Percentiles rank a stretch among this genome's conserved stretches.
phyloP scores from a whole-genome alignment of 35 echinoderm and acorn worm genomes.

The Patiria miniata region DNA sequence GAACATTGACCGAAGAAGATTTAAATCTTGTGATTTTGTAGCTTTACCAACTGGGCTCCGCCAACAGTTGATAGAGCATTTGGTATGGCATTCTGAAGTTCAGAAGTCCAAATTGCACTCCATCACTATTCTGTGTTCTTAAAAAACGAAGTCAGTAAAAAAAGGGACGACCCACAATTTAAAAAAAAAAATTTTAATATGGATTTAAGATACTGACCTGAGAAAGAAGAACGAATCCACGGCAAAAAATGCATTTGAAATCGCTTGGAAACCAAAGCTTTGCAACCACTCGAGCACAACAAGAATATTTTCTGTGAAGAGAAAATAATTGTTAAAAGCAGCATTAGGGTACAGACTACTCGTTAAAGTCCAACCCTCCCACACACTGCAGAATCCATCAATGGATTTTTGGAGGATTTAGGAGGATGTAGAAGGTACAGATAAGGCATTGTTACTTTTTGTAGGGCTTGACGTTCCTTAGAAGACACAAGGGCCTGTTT shows the following conservation, averaged over 20 bases:
- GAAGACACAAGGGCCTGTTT: neutral
- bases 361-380: no score
- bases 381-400: neutral
- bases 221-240: slow-evolving; percentile 83
- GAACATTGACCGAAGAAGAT: no score
- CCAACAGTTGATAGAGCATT: no score
- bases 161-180: neutral
- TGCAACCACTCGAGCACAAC: neutral
- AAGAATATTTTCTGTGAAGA: slow-evolving; percentile 34
- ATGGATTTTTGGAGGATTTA: neutral
- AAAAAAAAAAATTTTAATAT: no score
- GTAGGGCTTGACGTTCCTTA: neutral
- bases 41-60: no score
- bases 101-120: no score
- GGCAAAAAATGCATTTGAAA: slow-evolving; percentile 61
- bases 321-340: neutral
- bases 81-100: no score
- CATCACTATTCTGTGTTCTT: no score
- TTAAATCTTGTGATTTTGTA: no score
- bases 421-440: neutral
- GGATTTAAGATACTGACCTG: slow-evolving; percentile 47
- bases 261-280: slow-evolving; percentile 53
- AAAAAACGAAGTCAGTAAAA: no score
- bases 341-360: no score
- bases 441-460: neutral